Base-by-base conservation (phyloP, 37 sponge, comb jelly and placozoan species). In the Beroe forskalii region DNA sequence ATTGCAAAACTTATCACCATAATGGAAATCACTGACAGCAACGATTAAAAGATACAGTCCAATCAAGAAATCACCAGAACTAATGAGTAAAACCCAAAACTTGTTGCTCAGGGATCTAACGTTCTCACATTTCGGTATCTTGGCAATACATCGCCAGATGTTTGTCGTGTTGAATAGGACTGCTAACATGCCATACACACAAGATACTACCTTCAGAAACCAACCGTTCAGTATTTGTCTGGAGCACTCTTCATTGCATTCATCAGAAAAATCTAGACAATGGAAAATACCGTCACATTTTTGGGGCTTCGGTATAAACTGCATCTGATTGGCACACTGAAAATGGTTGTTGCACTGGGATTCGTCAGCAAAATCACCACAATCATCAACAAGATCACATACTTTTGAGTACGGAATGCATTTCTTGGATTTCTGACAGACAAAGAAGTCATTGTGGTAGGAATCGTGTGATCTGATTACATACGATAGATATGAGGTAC, bases 301-400 rank as follows among this genome's bases (percentile, higher is more conserved):
- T 8, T 64, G 66, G 25, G 30, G 4, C 31, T 64, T 64, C 4
- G 66, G 31, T 64, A 64, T 64, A 6, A 64, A 64, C 25, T 64
- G 66, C 4, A 64, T 4, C 66, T 8, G 25, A n/a, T 64, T 23
- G 4, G 25, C 25, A 23, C 66, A 64, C 25, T 30, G 3, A 6
- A 64, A 30, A 23, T 64, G 66, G 31, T 64, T 64, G 4, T 4
- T 64, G 17, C 66, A 64, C 4, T 64, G 25, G 3, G 4, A 22
- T 64, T 64, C 66, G 25, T 64, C 66, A 8, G 14, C 31, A 30
- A n/a, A 64, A 64, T 64, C 25, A 22, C 66, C 66, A 64, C 66
- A 64, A 64, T 64, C 31, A 23, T 64, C 66, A 30, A 64, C 66
- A 30, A 64, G 66, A 22, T 64, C 66, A 27, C 66, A 64, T 22